These are phyloP conservation scores for Lanius ludovicianus DNA, from an alignment of 2,113 vertebrate species.

Conservation along the genomic window DNA sequence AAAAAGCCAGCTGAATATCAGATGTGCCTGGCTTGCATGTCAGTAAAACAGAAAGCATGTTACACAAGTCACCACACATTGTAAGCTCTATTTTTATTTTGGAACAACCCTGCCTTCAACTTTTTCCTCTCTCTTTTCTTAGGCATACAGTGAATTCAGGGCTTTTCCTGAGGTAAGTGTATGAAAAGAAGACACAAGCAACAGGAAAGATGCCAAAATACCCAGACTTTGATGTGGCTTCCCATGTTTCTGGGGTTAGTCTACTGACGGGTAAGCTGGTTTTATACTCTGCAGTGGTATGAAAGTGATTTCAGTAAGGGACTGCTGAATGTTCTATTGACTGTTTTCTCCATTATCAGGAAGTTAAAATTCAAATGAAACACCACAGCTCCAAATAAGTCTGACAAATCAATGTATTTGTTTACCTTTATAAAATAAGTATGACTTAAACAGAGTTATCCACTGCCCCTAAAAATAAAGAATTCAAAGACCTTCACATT, in stretches of 20 bases:
- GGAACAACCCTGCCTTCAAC: not conserved
- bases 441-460: not conserved
- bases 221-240: not conserved
- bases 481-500: not conserved
- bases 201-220: not conserved
- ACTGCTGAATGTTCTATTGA: not conserved
- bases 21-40: slow-evolving; percentile 46
- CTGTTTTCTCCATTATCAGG: not conserved
- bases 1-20: slow-evolving; percentile 50
- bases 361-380: not conserved
- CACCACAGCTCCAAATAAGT: not conserved
- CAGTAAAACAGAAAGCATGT: slow-evolving; percentile 28
- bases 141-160: not conserved
- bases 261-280: not conserved
- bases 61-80: slow-evolving; percentile 3
- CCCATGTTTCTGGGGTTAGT: not conserved
- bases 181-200: not conserved
- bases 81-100: slow-evolving; percentile 13
- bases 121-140: not conserved
- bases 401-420: not conserved
- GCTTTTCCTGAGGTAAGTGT: not conserved
- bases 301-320: not conserved
- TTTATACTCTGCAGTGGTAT: not conserved
- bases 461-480: not conserved
- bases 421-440: not conserved